Evolutionary conservation across 1,140 invertebrate species (phyloP).

Genomic region (Pogonus chalceus): DNA sequence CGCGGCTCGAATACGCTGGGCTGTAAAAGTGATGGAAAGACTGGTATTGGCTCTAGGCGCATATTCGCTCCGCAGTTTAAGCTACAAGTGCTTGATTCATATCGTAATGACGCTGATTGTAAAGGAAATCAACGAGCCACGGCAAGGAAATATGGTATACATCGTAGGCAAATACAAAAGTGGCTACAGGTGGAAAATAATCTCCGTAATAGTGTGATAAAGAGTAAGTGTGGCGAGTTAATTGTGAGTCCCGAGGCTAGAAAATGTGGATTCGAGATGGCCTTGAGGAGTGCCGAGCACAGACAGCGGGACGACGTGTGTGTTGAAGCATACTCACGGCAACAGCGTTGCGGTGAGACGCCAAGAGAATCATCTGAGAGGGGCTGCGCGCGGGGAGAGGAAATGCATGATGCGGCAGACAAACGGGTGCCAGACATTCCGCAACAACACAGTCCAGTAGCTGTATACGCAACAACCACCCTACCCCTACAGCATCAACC

Average conservation of each 20-base stretch:
- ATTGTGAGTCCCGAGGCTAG: slow-evolving; percentile 20
- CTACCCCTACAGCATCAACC: slow-evolving; percentile 4
- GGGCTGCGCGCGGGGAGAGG: neutral
- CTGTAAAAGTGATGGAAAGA: slow-evolving; percentile 36
- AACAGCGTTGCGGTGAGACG: slow-evolving; percentile 13
- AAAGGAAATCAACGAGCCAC: slow-evolving; percentile 76
- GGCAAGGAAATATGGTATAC: slow-evolving; percentile 76
- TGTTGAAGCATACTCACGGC: slow-evolving; percentile 16
- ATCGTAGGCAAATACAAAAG: slow-evolving; percentile 77
- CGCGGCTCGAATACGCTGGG: slow-evolving; percentile 35
- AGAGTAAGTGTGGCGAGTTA: slow-evolving; percentile 19
- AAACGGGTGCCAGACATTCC: slow-evolving; percentile 1
- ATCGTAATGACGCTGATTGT: slow-evolving; percentile 69
- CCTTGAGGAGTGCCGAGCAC: slow-evolving; percentile 19
- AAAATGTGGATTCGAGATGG: slow-evolving; percentile 17
- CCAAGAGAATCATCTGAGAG: slow-evolving; percentile 6
- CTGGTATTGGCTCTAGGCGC: slow-evolving; percentile 59
- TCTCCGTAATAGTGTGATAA: slow-evolving; percentile 54
- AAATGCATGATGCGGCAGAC: neutral
- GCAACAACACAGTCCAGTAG: slow-evolving; percentile 14
- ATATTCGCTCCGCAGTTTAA: slow-evolving; percentile 80
- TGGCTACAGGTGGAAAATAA: slow-evolving; percentile 74
- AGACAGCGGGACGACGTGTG: slow-evolving; percentile 30
- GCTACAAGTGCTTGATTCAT: slow-evolving; percentile 74
- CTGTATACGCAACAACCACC: slow-evolving; percentile 18